Evolutionary conservation across 2,888 invertebrate species (phyloP), one percentile per base, ranked within the genome.

Genomic region (Epinotia brunnichana): DNA sequence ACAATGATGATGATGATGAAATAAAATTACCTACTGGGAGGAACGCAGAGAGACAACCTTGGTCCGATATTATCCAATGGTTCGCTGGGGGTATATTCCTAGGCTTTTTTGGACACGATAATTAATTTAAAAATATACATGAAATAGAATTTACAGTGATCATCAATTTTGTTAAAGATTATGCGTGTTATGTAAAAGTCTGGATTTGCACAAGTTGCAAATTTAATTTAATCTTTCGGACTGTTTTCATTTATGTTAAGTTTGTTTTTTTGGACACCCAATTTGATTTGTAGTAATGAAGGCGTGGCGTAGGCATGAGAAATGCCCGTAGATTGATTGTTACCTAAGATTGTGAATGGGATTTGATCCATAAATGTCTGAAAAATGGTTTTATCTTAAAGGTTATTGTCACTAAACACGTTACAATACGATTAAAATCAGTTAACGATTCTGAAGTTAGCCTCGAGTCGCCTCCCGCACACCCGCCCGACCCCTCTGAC

Each of bases 181-280:
- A 11, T 17, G 35, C 35, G 35, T 59, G 21, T 7, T n/a, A 24
- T 48, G n/a, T 29, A 10, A 48, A 51, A 24, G 48, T 17, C 10
- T 62, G 24, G 9, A 63, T 17, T 62, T 29, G 24, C 17, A 35
- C 29, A 51, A 51, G 3, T 63, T 51, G 29, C 11, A 15, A 19
- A 21, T 56, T 24, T 9, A 2, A 56, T 35, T 29, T 2, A 17
- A 63, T 63, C 51, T 53, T 35, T 53, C 63, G 63, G 63, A 51
- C 29, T 53, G 63, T 63, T 63, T 48, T 35, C 19, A 51, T 17
- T 51, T 29, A 35, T 44, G 15, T 62, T 62, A 44, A 24, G n/a
- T 62, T 24, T 44, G 60, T 41, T 41, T 60, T 41, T 48, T 48
- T 48, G n/a, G 15, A 44, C 44, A 48, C 5, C 48, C n/a, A 48